Evolutionary conservation across 2,113 vertebrate species (phyloP), one percentile per base, ranked within the genome.

Genomic region (Danionella cerebrum): DNA sequence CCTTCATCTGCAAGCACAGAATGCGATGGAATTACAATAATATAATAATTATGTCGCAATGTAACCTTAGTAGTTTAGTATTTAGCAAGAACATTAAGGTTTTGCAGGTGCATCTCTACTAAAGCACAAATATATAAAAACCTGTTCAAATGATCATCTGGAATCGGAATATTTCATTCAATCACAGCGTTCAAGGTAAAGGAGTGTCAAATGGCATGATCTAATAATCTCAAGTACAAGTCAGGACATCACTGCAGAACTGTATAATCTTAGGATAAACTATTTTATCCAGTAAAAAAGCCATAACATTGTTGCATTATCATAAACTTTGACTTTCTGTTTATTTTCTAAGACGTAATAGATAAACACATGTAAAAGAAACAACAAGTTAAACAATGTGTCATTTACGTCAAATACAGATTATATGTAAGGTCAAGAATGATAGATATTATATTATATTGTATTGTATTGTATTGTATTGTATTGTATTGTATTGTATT

Each of bases 91-190:
- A n/a, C n/a, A n/a, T n/a, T n/a, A n/a, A n/a, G n/a, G n/a, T n/a
- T n/a, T n/a, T n/a, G n/a, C n/a, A n/a, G n/a, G n/a, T n/a, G n/a
- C n/a, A n/a, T n/a, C n/a, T n/a, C n/a, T n/a, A n/a, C n/a, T n/a
- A n/a, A n/a, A n/a, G n/a, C 65, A 48, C 51, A 68, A 29, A 60
- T 65, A 65, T 31, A 36, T 12, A 41, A 45, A 68, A 27, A 59
- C n/a, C 6, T 11, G 13, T 21, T 4, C 38, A 9, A 19, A 45
- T 45, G 16, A 31, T 52, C n/a, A 51, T n/a, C 8, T 5, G 31
- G 11, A 52, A 53, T 25, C 29, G 41, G n/a, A 21, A 55, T 19
- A 47, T 45, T 44, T 25, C 10, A 6, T 22, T 62, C 64, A 22
- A 70, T 19, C 52, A 2, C 16, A 33, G 10, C 9, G 13, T 5